phyloP scores from a whole-genome alignment of 92 coral and sea anemone species.

The Zoanthus gigantus region DNA sequence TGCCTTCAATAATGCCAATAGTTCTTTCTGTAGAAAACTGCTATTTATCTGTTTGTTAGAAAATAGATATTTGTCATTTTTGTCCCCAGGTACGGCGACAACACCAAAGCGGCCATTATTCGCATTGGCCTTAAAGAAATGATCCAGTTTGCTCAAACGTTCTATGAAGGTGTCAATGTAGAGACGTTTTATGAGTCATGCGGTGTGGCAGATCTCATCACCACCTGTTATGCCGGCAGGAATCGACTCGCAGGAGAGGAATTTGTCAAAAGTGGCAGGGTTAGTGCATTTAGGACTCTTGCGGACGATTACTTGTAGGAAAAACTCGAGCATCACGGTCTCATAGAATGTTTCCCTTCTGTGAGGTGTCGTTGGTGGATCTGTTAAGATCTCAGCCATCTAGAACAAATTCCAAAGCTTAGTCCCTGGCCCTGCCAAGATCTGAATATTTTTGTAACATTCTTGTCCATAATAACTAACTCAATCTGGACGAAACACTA shows the following conservation, averaged over 20 bases:
- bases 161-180: constrained; percentile 88
- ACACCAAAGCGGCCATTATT: constrained; percentile 97
- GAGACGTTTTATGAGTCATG: constrained; percentile 98
- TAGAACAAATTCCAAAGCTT: no score
- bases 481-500: no score
- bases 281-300: background rate
- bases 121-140: constrained; percentile 97
- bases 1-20: background rate
- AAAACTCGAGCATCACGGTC: no score
- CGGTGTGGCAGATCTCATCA: constrained; percentile 97
- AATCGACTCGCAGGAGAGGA: constrained; percentile 96
- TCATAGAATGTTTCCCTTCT: no score
- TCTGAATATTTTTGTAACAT: no score
- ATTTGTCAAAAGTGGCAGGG: constrained; percentile 89
- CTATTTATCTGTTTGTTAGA: background rate
- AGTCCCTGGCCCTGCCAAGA: no score
- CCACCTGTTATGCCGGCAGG: constrained; percentile 98
- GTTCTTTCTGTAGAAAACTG: background rate
- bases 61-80: background rate
- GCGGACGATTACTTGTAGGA: no score
- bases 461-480: no score
- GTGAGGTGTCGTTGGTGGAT: no score
- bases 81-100: constrained; percentile 77
- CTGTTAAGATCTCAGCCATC: no score
- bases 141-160: constrained; percentile 87